Conservation (phyloP, 2,113 vertebrate species). For the Brienomyrus longianalis region DNA sequence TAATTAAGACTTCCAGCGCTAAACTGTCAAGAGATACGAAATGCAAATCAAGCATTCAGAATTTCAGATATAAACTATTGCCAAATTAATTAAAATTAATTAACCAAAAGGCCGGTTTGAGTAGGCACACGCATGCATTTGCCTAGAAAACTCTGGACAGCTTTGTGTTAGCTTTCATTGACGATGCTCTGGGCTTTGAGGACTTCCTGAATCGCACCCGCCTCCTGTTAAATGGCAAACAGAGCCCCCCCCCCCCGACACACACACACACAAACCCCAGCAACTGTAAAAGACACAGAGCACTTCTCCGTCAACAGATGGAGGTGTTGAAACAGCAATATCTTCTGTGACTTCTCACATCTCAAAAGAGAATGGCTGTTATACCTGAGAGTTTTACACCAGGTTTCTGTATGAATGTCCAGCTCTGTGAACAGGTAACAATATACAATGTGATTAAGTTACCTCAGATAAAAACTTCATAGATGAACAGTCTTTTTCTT, state of each 20-base stretch:
- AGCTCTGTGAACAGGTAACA: not conserved
- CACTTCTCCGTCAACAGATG: not conserved
- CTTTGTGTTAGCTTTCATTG: not conserved
- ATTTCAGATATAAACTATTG: not conserved
- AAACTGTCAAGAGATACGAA: constrained; percentile 4
- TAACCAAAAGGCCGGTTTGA: not conserved
- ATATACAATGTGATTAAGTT: not conserved
- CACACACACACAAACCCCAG: not conserved
- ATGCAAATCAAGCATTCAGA: not conserved
- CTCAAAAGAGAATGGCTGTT: not conserved
- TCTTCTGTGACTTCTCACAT: not conserved
- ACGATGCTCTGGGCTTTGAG: not conserved
- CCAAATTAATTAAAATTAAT: not conserved
- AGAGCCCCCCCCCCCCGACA: not conserved
- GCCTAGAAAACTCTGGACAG: too few relatives aligned
- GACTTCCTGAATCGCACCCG: not conserved
- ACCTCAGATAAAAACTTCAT: not conserved
- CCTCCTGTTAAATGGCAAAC: not conserved
- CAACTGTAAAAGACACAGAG: not conserved
- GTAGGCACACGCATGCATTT: not conserved
- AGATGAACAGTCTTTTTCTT: not conserved
- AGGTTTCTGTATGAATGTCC: not conserved
- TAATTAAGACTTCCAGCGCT: not conserved
- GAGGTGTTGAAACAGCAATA: not conserved
- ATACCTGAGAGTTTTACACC: not conserved